Evolutionary conservation across 2,888 invertebrate genomes (phyloP).

Genomic region (Steromphala cineraria): DNA sequence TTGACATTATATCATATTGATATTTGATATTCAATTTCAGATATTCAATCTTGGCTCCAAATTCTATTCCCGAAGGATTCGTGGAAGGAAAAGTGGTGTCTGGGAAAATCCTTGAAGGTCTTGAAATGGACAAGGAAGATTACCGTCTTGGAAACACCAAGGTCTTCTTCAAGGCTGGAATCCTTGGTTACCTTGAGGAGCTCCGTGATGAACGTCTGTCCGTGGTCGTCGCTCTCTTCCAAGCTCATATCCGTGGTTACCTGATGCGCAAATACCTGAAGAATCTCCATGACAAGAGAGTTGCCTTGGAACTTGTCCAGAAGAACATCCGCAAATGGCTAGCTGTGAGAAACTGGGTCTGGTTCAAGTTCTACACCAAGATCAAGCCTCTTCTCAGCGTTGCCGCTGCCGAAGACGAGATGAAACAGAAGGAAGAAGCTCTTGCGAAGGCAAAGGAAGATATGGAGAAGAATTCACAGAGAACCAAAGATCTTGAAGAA

Average conservation of each 20-base stretch:
- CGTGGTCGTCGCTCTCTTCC: constrained; percentile 95
- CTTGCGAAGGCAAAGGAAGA: constrained; percentile 95
- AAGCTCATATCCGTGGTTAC: constrained; percentile 94
- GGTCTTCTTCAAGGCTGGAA: constrained; percentile 99
- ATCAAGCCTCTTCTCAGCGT: constrained; percentile 94
- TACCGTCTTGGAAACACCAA: constrained; percentile 99
- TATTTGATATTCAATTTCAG: too few species aligned
- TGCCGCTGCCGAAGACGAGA: constrained; percentile 98
- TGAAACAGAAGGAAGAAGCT: constrained; percentile 96
- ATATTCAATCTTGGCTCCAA: constrained; percentile 99
- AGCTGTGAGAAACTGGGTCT: constrained; percentile 99
- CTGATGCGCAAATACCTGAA: constrained; percentile 86
- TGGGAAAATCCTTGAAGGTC: constrained; percentile 76
- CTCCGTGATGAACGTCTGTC: constrained; percentile 98
- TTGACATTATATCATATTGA: too few species aligned
- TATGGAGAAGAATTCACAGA: constrained; percentile 94
- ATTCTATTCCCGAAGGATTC: constrained; percentile 79
- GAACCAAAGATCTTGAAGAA: constrained; percentile 96
- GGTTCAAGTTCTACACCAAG: constrained; percentile 97
- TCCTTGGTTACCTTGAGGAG: constrained; percentile 99
- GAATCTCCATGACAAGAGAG: constrained; percentile 96
- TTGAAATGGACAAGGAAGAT: constrained; percentile 91
- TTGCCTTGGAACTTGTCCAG: constrained; percentile 98
- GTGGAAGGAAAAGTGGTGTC: constrained; percentile 82
- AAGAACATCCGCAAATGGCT: constrained; percentile 99